These are phyloP conservation scores for Muscicapa comitata DNA, from an alignment of 2,797 vertebrate species.

Conservation along the genomic window DNA sequence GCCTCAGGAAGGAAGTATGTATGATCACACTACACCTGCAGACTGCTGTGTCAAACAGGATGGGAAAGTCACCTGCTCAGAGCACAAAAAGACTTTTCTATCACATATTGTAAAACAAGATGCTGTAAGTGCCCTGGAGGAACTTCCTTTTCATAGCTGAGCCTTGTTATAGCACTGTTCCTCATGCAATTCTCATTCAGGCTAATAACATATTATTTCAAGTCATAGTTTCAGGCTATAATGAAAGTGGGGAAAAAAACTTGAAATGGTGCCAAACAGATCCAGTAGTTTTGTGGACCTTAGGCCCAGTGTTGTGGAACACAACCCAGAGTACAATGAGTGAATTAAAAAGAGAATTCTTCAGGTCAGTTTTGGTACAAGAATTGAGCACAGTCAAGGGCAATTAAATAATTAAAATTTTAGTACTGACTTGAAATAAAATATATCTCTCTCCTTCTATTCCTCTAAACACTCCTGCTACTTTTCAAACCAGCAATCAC, in stretches of 20 bases:
- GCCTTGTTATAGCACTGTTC: not conserved
- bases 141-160: not conserved
- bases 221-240: not conserved
- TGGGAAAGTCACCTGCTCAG: not conserved
- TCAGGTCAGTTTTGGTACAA: not conserved
- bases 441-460: not conserved
- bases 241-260: not conserved
- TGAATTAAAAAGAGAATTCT: not conserved
- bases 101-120: not conserved
- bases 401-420: not conserved
- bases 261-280: not conserved
- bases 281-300: not conserved
- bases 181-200: not conserved
- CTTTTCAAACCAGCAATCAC: not conserved
- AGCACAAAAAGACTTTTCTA: not conserved
- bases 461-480: not conserved
- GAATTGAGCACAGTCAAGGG: not conserved
- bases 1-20: not conserved
- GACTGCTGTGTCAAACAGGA: not conserved
- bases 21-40: not conserved
- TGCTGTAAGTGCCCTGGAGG: not conserved
- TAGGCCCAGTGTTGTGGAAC: not conserved
- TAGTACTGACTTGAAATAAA: not conserved
- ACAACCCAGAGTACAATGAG: not conserved
- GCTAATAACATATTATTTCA: not conserved